phyloP scores from a whole-genome alignment of 1,140 invertebrate species.

The Nasonia longicornis region DNA sequence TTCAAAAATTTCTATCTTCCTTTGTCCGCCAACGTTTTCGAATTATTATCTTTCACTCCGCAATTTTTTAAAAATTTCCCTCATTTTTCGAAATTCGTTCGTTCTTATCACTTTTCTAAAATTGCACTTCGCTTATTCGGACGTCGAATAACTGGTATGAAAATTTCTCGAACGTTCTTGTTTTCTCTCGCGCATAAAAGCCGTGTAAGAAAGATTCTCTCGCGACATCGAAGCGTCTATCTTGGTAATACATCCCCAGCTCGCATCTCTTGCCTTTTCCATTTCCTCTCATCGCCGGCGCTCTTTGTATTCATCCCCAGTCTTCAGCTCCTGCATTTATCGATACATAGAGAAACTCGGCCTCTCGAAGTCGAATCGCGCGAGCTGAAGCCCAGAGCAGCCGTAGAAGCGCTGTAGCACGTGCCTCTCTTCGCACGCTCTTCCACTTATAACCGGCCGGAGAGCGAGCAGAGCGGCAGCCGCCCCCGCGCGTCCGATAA shows the following conservation, averaged over 20 bases:
- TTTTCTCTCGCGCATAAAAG: neutral
- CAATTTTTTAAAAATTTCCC: neutral
- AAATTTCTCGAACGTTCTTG: neutral
- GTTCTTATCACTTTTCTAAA: no score
- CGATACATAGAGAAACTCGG: neutral
- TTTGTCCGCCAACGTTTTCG: neutral
- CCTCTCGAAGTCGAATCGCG: neutral
- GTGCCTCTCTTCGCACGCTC: conserved; percentile 51
- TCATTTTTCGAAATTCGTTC: no score
- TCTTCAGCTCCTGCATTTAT: neutral
- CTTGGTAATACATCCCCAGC: neutral
- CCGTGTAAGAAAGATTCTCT: neutral
- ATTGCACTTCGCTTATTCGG: no score
- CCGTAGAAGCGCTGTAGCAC: conserved; percentile 15
- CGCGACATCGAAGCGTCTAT: neutral
- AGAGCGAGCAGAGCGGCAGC: neutral
- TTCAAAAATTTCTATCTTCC: conserved; percentile 19
- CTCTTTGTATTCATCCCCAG: conserved; percentile 36
- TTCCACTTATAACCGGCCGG: conserved; percentile 54
- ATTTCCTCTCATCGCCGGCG: neutral
- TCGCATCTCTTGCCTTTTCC: neutral
- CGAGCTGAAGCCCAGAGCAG: neutral
- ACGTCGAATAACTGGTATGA: no score
- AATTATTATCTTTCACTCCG: neutral
- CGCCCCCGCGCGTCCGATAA: conserved; percentile 42